Evolutionary conservation across 2,113 vertebrate genomes (phyloP).

Genomic region (Cyprinus carpio): DNA sequence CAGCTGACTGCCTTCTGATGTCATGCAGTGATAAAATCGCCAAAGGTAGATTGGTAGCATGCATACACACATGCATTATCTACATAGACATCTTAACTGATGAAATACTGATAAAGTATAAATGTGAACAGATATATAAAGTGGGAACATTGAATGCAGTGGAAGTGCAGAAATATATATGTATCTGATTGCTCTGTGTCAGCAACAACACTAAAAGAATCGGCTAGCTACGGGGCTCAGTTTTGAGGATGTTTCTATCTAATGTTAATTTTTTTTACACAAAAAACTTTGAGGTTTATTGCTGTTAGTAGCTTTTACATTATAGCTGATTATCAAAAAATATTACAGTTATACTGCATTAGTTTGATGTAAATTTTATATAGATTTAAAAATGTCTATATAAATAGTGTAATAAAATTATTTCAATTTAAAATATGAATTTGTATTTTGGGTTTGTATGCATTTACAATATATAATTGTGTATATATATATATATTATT

Average conservation of each 20-base stretch:
- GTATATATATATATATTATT: no score
- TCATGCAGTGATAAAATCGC: conserved; percentile 99
- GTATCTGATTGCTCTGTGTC: background rate
- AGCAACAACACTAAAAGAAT: background rate
- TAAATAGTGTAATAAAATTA: no score
- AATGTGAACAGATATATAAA: no score
- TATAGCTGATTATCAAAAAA: background rate
- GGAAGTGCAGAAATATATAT: no score
- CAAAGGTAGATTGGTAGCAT: conserved; percentile 76
- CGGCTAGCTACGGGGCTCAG: background rate
- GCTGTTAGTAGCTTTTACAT: background rate
- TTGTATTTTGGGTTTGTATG: no score
- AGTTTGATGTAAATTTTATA: no score
- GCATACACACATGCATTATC: background rate
- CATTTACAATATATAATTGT: no score
- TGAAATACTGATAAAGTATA: no score
- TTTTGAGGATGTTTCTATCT: background rate
- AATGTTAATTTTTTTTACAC: background rate
- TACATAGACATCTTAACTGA: background rate
- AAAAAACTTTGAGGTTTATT: background rate
- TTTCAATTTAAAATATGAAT: no score
- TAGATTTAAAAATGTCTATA: no score
- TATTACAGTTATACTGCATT: no score
- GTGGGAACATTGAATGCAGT: no score
- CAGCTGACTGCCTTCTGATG: conserved; percentile 93